These are phyloP conservation scores for Rhagologus leucostigma DNA, from an alignment of 2,113 vertebrate species.

Conservation along the genomic window DNA sequence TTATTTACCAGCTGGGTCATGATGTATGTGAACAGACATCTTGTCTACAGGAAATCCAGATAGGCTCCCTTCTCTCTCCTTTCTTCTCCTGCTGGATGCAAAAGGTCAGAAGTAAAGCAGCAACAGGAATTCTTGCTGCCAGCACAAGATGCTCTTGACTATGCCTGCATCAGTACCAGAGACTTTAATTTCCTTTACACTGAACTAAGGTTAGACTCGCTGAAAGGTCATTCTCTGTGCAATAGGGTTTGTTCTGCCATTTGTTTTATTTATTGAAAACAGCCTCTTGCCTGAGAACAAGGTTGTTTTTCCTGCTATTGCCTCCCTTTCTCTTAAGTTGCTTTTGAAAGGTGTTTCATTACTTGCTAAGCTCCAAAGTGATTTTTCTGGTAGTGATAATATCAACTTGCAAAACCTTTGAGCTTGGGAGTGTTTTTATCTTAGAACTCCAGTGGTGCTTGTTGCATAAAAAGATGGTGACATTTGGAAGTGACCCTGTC, in stretches of 20 bases:
- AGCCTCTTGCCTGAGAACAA: background rate
- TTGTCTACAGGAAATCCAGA: background rate
- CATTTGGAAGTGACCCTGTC: slow-evolving; percentile 36
- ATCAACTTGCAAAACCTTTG: slow-evolving; percentile 18
- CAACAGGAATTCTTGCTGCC: slow-evolving; percentile 38
- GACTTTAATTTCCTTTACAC: slow-evolving; percentile 59
- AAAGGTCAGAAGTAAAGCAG: slow-evolving; percentile 53
- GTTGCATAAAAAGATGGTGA: background rate
- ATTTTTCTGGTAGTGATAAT: slow-evolving; percentile 41
- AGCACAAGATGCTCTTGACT: slow-evolving; percentile 33
- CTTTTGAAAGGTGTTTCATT: slow-evolving; percentile 60
- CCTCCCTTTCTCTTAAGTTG: background rate
- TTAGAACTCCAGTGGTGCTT: background rate
- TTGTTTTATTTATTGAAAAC: slow-evolving; percentile 60
- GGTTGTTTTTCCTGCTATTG: background rate
- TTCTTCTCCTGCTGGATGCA: background rate
- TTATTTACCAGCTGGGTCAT: background rate
- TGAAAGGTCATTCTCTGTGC: slow-evolving; percentile 56
- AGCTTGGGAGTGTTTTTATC: background rate
- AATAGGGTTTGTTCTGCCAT: slow-evolving; percentile 14
- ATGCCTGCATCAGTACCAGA: slow-evolving; percentile 9
- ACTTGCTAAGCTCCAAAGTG: slow-evolving; percentile 37
- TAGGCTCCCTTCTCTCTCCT: background rate
- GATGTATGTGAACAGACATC: background rate
- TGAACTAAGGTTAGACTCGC: slow-evolving; percentile 18